Evolutionary conservation across 2,888 invertebrate species (phyloP), one percentile per base, ranked within the genome.

Genomic region (Agrotis segetum): DNA sequence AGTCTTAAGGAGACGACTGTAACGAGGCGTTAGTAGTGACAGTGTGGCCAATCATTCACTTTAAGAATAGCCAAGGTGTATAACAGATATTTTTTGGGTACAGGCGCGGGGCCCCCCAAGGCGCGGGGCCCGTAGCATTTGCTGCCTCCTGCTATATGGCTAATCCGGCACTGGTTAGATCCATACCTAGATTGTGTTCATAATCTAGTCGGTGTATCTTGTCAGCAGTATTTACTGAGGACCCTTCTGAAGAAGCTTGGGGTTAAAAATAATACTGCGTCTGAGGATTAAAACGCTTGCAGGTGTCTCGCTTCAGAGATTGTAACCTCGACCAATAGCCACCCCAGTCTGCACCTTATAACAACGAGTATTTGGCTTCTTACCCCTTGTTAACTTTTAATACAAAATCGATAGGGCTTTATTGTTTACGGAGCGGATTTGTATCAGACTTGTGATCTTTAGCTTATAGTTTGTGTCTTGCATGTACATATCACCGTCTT

Each of bases 391-490:
- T 58, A 67, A 52, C 52, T 64, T 73, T 64, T 73, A 77, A 84
- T 79, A 79, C 75, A 83, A 88, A 88, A 93, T 92, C 91, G 90
- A 93, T 92, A 90, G 88, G 83, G 76, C 82, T 84, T 85, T 87
- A 88, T 91, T 92, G 91, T 94, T 93, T 92, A 91, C 88, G 82
- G 78, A 89, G 90, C 76, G 87, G 89, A 92, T 93, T 93, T 91
- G 89, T 92, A 93, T 92, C 92, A 81, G 81, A 85, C 87, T 83
- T 89, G 88, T 91, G 91, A 93, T 93, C 92, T 91, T 91, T 84
- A 87, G 83, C 81, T 85, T 87, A 84, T 59, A 70, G 59, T 49
- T 53, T 34, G 52, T 74, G 69, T 77, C 72, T 80, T 75, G 66
- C 64, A 52, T 75, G 24, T 74, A 71, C 82, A 66, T 74, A 69